Evolutionary conservation across 2,113 vertebrate genomes (phyloP).

Genomic region (Thermophis baileyi): DNA sequence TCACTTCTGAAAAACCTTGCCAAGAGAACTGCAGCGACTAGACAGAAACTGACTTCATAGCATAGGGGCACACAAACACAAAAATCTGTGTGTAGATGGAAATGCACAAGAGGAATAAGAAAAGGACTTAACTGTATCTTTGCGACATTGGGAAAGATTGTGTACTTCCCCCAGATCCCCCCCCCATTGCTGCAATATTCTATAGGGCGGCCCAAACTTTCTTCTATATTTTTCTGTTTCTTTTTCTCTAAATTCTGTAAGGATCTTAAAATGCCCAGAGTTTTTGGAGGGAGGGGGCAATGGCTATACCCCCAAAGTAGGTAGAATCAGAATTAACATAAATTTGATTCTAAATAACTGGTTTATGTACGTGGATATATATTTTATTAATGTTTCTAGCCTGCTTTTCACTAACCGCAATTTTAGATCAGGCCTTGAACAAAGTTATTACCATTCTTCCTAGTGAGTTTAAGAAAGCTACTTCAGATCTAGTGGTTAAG

Average conservation of each 20-base stretch:
- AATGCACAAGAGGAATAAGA: too few relatives aligned
- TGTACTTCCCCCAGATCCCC: too few relatives aligned
- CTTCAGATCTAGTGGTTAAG: neutral
- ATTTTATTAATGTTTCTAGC: neutral
- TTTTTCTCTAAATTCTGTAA: neutral
- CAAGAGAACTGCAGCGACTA: too few relatives aligned
- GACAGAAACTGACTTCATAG: too few relatives aligned
- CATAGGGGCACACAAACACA: too few relatives aligned
- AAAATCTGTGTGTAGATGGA: too few relatives aligned
- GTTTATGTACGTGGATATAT: neutral
- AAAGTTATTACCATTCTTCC: neutral
- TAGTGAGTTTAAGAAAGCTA: neutral
- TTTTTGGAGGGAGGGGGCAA: neutral
- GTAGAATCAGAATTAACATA: neutral
- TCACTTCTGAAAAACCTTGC: too few relatives aligned
- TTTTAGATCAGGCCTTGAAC: neutral
- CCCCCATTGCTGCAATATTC: too few relatives aligned
- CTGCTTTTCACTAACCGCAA: neutral
- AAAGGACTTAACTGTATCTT: too few relatives aligned
- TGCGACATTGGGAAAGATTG: neutral
- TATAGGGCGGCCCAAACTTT: neutral
- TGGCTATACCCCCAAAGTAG: neutral
- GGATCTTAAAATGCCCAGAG: neutral
- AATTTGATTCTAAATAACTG: neutral
- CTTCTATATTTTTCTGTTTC: neutral